These are phyloP conservation scores for Muscicapa striata DNA, from an alignment of 2,797 vertebrate genomes.

Conservation along the genomic window DNA sequence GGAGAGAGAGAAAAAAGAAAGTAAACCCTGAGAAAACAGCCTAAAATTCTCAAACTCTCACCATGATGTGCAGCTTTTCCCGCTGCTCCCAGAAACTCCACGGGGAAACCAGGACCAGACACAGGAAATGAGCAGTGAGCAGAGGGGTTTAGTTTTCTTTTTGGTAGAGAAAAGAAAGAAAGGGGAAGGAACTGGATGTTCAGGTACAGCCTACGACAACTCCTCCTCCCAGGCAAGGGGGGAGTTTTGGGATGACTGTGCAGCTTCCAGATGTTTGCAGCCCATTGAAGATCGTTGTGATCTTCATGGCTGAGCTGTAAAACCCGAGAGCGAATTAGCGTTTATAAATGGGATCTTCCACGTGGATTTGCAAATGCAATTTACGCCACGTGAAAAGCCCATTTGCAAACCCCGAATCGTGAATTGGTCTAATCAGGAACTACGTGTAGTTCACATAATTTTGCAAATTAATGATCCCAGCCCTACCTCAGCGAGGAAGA, in stretches of 20 bases:
- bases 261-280: conserved; percentile 34
- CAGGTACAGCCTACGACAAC: background rate
- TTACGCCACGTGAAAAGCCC: background rate
- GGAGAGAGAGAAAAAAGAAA: background rate
- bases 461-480: conserved; percentile 38
- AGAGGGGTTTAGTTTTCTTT: background rate
- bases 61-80: rapidly evolving
- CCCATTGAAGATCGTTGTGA: background rate
- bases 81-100: rapidly evolving
- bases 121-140: rapidly evolving
- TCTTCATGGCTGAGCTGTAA: conserved; percentile 10
- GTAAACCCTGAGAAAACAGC: background rate
- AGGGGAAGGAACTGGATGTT: conserved; percentile 11
- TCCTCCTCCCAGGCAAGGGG: background rate
- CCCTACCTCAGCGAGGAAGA: background rate
- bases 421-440: conserved; percentile 53
- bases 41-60: background rate
- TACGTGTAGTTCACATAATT: conserved; percentile 30
- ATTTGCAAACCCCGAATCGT: background rate
- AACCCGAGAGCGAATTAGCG: background rate
- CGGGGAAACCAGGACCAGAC: rapidly evolving
- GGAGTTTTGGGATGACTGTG: background rate
- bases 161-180: background rate
- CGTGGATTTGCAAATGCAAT: conserved; percentile 37
- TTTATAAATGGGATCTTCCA: background rate